Base-by-base conservation (phyloP, 2,113 vertebrate genomes). In the Pterophyllum scalare region DNA sequence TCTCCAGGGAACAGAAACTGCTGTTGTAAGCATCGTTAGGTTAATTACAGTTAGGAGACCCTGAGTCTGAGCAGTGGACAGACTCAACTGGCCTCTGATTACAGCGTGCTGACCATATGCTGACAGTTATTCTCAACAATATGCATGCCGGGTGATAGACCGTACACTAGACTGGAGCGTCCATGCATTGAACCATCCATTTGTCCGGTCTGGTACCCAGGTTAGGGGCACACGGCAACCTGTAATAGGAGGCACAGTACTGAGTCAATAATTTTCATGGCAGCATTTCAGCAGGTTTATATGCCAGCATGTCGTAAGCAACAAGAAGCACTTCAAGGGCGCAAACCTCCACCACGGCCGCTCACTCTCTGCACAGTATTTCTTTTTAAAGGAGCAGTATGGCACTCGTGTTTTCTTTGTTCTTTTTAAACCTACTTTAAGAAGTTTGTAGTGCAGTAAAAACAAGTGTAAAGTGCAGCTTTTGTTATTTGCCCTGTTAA, bases 271-370 rank as follows among this genome's bases (percentile, higher is more conserved):
- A 67, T 43, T 22, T 67, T 11, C 62, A 24, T 46, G 0, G 8
- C 24, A 8, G 3, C 17, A 46, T 0, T 26, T 67, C 2, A 26
- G 38, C 7, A 67, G 38, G 10, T 46, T 46, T 6, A 46, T 26
- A 46, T 46, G 0, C 24, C 26, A 5, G 5, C 43, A 38, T 19
- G 26, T 0, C 22, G 22, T 64, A 64, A 64, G 20, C 60, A 33
- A 38, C 38, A 38, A 14, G 11, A 64, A 64, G 5, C 33, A 33
- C 33, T n/a, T n/a, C n/a, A n/a, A n/a, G n/a, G n/a, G n/a, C n/a
- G n/a, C n/a, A 28, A 28, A 28, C 28, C 33, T 33, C 33, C n/a
- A n/a, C n/a, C n/a, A n/a, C n/a, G n/a, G n/a, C n/a, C n/a, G n/a
- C n/a, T n/a, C n/a, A 33, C 33, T 33, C 6, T 33, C 33, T 33